phyloP scores from a whole-genome alignment of 2,113 vertebrate species.

The Nerophis ophidion region DNA sequence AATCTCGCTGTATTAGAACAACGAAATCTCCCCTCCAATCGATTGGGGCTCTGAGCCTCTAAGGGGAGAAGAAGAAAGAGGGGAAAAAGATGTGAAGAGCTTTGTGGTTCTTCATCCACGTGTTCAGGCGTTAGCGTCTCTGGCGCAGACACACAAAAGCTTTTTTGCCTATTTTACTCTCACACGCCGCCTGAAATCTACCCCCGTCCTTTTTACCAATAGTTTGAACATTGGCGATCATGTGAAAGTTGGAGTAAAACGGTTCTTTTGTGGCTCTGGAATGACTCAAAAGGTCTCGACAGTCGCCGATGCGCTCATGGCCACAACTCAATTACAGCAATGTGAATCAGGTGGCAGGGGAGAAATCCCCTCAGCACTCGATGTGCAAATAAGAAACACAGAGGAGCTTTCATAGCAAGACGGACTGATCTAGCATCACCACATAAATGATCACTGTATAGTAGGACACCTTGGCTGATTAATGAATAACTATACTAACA shows the following conservation, averaged over 20 bases:
- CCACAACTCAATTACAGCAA: constrained; percentile 67
- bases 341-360: constrained; percentile 63
- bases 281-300: constrained; percentile 55
- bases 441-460: constrained; percentile 13
- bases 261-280: constrained; percentile 59
- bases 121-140: constrained; percentile 56
- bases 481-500: constrained; percentile 5
- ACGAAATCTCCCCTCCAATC: constrained; percentile 59
- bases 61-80: constrained; percentile 39
- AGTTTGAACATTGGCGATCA: constrained; percentile 55
- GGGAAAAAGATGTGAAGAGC: constrained; percentile 50
- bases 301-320: constrained; percentile 51
- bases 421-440: constrained; percentile 27
- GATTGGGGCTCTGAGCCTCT: constrained; percentile 55
- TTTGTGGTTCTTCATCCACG: constrained; percentile 61
- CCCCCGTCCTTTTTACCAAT: constrained; percentile 35
- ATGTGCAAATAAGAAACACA: constrained; percentile 48
- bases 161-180: constrained; percentile 37
- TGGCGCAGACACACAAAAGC: constrained; percentile 27
- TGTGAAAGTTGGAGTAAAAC: constrained; percentile 63
- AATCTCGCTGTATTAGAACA: constrained; percentile 50
- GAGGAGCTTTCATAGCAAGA: constrained; percentile 50
- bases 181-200: constrained; percentile 38
- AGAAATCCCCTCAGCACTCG: constrained; percentile 59
- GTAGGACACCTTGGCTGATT: constrained; percentile 11